Percentiles rank a stretch among this genome's conserved stretches.
These are phyloP conservation scores for Acanthiza pusilla DNA, from an alignment of 2,797 vertebrate species.

Conservation along the genomic window DNA sequence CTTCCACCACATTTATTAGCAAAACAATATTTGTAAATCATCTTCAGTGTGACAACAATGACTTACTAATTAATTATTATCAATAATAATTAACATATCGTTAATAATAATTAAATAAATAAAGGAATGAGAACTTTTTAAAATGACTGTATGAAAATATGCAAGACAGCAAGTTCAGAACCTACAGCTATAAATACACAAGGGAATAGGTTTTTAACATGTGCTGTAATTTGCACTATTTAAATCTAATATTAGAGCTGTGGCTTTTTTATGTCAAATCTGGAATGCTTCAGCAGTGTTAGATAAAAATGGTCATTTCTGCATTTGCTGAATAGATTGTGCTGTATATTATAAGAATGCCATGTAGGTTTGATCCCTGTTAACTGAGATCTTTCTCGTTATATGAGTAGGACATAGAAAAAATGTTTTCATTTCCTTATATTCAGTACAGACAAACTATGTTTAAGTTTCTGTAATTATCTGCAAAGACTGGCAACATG, in stretches of 20 bases:
- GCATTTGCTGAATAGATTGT: constrained; percentile 22
- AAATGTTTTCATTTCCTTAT: not conserved
- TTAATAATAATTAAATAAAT: not conserved
- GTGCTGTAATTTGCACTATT: constrained; percentile 63
- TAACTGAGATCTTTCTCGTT: not conserved
- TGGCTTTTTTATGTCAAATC: constrained; percentile 56
- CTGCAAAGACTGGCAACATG: not conserved
- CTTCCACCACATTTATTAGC: not conserved
- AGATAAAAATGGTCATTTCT: constrained; percentile 54
- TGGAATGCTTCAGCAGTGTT: constrained; percentile 1
- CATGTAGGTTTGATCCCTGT: not conserved
- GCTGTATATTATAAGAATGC: not conserved
- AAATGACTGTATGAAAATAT: constrained; percentile 15
- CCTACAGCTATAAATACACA: constrained; percentile 56
- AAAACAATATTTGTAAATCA: not conserved
- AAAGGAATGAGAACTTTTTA: not conserved
- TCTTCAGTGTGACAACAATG: not conserved
- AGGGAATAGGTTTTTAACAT: constrained; percentile 58
- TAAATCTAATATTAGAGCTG: constrained; percentile 67
- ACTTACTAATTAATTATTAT: not conserved
- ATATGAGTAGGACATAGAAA: not conserved
- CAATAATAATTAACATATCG: not conserved
- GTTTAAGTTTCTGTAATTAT: constrained; percentile 22
- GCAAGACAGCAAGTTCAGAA: constrained; percentile 37
- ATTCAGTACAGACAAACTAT: constrained; percentile 23